These are phyloP conservation scores for Potamilus streckersoni DNA, from an alignment of 1,140 invertebrate genomes.

Conservation along the genomic window DNA sequence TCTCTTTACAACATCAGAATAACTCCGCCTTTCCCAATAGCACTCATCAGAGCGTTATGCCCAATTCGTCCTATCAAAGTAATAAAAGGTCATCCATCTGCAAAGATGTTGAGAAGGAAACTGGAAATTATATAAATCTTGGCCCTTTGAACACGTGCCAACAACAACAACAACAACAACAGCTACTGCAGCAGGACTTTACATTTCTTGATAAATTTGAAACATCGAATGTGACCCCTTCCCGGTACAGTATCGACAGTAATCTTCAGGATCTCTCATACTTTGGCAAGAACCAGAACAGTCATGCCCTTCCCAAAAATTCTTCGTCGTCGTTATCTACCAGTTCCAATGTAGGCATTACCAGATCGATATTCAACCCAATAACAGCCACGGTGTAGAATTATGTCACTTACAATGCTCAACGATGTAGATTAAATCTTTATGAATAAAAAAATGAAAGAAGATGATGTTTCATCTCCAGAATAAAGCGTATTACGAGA, in stretches of 20 bases:
- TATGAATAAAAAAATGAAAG: too few species aligned
- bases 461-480: too few species aligned
- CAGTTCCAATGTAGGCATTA: constrained; percentile 57
- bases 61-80: too few species aligned
- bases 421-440: too few species aligned
- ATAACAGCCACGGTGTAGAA: constrained; percentile 53
- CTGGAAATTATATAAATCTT: too few species aligned
- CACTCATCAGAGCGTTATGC: constrained; percentile 28
- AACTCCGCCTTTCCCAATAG: constrained; percentile 35
- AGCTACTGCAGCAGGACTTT: constrained; percentile 20
- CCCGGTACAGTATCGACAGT: constrained; percentile 33
- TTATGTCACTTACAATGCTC: too few species aligned
- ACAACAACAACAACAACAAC: constrained; percentile 25
- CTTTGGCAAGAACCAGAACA: constrained; percentile 27
- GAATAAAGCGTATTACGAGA: too few species aligned
- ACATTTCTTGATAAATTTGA: constrained; percentile 36
- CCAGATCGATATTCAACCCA: constrained; percentile 61
- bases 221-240: constrained; percentile 31
- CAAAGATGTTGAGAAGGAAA: too few species aligned
- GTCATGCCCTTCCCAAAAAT: constrained; percentile 25
- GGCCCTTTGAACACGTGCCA: not conserved
- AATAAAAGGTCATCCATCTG: constrained; percentile 22
- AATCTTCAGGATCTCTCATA: constrained; percentile 33
- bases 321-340: constrained; percentile 6
- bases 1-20: constrained; percentile 17